Evolutionary conservation across 2,113 vertebrate species (phyloP).

Genomic region (Gallinago undulata): DNA sequence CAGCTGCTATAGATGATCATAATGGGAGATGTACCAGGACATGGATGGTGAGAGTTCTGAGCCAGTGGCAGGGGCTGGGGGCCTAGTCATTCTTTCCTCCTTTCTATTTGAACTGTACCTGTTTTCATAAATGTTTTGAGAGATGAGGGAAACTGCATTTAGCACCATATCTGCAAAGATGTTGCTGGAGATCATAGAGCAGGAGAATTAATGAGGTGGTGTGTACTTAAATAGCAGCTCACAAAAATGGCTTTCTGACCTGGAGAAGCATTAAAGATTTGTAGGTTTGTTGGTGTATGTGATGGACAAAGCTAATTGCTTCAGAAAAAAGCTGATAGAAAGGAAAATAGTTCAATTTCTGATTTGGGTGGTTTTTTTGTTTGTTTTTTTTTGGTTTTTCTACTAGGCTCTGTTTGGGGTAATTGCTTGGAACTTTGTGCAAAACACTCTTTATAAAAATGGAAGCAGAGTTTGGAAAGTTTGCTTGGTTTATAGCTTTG

Average conservation of each 20-base stretch:
- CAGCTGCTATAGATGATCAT: neutral
- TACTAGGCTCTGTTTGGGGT: neutral
- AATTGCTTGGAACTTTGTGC: neutral
- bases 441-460: neutral
- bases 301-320: neutral
- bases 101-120: neutral
- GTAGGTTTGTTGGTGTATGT: neutral
- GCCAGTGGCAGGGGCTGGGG: too few relatives aligned
- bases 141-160: neutral
- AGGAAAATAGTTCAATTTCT: neutral
- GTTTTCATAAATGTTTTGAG: neutral
- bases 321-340: neutral
- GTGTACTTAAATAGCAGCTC: neutral
- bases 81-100: neutral
- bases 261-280: neutral
- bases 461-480: neutral
- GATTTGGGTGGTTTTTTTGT: neutral
- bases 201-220: neutral
- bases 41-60: neutral
- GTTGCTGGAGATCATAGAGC: neutral
- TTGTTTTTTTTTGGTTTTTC: neutral
- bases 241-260: neutral
- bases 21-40: neutral
- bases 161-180: neutral
- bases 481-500: neutral